These are phyloP conservation scores for Capitulum mitella DNA, from an alignment of 2,888 invertebrate species.

Conservation along the genomic window DNA sequence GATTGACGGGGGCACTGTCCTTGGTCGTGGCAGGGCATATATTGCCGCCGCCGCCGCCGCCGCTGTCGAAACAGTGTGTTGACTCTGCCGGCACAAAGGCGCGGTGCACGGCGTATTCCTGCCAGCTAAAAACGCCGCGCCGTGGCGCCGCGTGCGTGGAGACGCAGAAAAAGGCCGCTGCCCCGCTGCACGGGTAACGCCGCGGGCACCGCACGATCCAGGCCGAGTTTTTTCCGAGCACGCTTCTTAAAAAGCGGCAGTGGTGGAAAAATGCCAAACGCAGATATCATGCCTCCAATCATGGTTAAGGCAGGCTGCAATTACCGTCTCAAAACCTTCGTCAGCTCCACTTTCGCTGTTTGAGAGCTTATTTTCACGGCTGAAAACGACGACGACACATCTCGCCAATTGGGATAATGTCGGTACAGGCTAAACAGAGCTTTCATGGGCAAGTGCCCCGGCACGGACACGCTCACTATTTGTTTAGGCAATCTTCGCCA, in stretches of 20 bases:
- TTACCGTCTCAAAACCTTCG: background rate
- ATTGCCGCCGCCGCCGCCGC: no score
- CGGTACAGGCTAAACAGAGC: background rate
- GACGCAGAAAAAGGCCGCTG: no score
- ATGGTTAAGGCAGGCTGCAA: background rate
- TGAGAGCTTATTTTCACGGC: background rate
- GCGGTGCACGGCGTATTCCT: no score
- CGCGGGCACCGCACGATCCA: background rate
- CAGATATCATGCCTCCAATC: background rate
- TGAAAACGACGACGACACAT: background rate
- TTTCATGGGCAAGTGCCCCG: background rate
- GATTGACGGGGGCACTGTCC: no score
- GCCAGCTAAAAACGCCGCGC: no score
- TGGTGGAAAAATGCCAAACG: background rate
- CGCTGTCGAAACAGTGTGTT: no score
- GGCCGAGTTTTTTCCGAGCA: background rate
- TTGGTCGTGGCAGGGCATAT: no score
- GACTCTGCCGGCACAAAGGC: no score
- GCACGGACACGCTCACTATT: background rate
- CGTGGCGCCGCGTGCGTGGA: no score
- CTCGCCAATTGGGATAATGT: background rate
- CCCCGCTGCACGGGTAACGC: no score
- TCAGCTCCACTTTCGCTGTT: background rate
- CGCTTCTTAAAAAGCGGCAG: background rate
- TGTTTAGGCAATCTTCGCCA: background rate